phyloP scores from a whole-genome alignment of 2,113 vertebrate genomes.

The Brachyhypopomus occidentalis region DNA sequence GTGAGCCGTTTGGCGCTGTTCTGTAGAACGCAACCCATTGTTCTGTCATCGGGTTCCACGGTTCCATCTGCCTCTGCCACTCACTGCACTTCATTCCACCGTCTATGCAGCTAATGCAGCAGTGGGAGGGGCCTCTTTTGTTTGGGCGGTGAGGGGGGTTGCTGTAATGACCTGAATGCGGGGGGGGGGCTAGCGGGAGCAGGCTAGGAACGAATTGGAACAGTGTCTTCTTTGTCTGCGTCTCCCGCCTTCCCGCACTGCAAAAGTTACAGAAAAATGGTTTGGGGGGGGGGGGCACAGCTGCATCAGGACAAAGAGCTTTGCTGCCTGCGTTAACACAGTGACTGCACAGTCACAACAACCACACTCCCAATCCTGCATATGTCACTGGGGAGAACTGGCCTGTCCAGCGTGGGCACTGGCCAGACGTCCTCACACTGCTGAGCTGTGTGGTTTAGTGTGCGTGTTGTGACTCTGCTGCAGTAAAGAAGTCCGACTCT shows the following conservation, averaged over 20 bases:
- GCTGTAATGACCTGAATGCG: conserved; percentile 57
- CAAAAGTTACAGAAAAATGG: conserved; percentile 68
- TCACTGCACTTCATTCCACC: not conserved
- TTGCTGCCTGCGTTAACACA: conserved; percentile 43
- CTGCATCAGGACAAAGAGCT: conserved; percentile 59
- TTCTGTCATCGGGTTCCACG: not conserved
- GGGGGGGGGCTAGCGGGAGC: conserved; percentile 24
- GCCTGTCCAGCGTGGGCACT: no score
- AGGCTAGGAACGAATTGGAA: conserved; percentile 30
- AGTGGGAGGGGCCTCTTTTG: conserved; percentile 8
- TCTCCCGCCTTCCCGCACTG: conserved; percentile 70
- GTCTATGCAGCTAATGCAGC: conserved; percentile 20
- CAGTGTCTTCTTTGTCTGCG: conserved; percentile 67
- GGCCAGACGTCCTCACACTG: no score
- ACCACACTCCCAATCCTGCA: conserved; percentile 15
- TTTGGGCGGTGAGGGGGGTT: not conserved
- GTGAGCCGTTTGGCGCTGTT: no score
- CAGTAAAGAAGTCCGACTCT: no score
- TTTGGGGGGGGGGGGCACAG: conserved; percentile 60
- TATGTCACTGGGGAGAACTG: not conserved
- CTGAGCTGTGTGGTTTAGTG: not conserved
- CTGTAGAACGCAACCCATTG: not conserved
- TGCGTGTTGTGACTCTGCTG: no score
- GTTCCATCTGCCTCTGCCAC: not conserved
- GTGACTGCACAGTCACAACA: not conserved